Base-by-base conservation (phyloP, 2,888 invertebrate species). In the Eucera pruinosa region DNA sequence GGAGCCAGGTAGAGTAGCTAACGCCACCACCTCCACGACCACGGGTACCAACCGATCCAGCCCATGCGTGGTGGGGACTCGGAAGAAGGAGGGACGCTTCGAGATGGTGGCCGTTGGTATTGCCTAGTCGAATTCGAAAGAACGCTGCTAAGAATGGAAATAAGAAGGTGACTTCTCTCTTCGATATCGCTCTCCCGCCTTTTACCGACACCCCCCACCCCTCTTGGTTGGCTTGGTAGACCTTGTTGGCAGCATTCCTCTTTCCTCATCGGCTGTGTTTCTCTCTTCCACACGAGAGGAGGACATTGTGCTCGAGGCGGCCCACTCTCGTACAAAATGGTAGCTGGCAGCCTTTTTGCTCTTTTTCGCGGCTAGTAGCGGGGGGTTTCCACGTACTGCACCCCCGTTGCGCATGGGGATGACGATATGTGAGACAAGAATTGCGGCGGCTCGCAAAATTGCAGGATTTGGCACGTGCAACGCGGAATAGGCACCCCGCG, bases 101-200 rank as follows among this genome's bases (percentile, higher is more conserved):
- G 78, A 74, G 75, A 84, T 83, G 82, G 80, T 80, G 83, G 78
- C 58, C 76, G 78, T 43, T 65, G 73, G 71, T 83, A 80, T 80
- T 54, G 60, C 77, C 77, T 65, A 77, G 76, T 80, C 80, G 79
- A 82, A 84, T 85, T 80, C 81, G 74, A 81, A 68, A 83, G 79
- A 82, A 80, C 72, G 75, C 52, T 54, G 64, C 45, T 54, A 60
- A 83, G 86, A 83, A 84, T 83, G 73, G 71, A 79, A 83, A 80
- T 86, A 86, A 86, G 84, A 86, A 82, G 75, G 80, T 69, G 69
- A 84, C 82, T 82, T 81, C 72, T 68, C 71, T 66, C 76, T 45
- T 58, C 73, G 70, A 81, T 71, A 55, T 60, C 58, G 41, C 50
- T 52, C 62, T 33, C 33, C 7, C 33, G 33, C 33, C 4, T 33